These are phyloP conservation scores for Sinosuthora webbiana DNA, from an alignment of 2,113 vertebrate species.

Conservation along the genomic window DNA sequence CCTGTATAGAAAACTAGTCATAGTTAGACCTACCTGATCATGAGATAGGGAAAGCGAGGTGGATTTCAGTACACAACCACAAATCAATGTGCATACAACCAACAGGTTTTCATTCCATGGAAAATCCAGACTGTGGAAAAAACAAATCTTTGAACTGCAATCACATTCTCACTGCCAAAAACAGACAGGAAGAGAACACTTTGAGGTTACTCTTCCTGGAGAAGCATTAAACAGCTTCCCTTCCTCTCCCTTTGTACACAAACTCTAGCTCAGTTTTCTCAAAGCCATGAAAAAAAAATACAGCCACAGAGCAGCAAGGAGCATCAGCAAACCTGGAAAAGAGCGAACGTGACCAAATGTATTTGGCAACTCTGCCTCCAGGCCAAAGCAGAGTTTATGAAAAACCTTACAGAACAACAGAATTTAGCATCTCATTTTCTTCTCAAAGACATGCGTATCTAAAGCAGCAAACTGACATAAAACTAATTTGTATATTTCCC, in stretches of 20 bases:
- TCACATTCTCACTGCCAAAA: background rate
- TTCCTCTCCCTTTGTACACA: background rate
- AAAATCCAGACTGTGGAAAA: background rate
- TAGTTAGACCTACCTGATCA: background rate
- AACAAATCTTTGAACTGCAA: background rate
- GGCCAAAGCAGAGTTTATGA: background rate
- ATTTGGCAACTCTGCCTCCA: background rate
- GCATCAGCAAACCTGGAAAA: background rate
- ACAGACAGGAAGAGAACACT: background rate
- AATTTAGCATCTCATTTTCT: background rate
- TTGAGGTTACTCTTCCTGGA: background rate
- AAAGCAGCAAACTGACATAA: background rate
- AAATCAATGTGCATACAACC: background rate
- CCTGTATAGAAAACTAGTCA: background rate
- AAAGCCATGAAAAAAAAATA: background rate
- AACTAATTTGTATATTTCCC: background rate
- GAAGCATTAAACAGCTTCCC: background rate
- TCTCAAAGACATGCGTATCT: background rate
- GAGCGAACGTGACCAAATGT: background rate
- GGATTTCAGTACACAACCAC: background rate
- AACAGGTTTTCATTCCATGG: background rate
- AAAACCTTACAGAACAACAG: background rate
- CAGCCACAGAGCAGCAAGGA: background rate
- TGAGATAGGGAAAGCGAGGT: background rate
- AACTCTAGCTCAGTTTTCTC: background rate